phyloP scores from a whole-genome alignment of 2,797 vertebrate genomes.

The Pempheris klunzingeri region DNA sequence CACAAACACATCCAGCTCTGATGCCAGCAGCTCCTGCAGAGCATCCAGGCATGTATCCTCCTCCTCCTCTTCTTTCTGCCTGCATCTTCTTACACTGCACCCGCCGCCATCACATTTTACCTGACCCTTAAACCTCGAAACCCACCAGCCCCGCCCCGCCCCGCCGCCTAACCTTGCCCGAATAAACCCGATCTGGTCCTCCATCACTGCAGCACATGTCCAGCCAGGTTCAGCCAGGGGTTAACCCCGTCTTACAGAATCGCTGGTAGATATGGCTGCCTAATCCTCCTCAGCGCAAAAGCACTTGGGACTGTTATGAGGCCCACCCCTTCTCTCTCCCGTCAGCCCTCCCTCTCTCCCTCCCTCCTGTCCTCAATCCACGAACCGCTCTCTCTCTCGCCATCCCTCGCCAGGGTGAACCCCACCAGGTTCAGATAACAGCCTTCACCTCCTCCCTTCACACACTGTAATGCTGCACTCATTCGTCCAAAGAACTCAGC shows the following conservation, averaged over 20 bases:
- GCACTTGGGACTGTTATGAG: slow-evolving; percentile 84
- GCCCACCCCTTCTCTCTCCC: slow-evolving; percentile 43
- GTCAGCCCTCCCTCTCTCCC: background rate
- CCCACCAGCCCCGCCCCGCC: background rate
- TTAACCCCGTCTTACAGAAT: slow-evolving; percentile 85
- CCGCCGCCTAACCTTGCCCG: background rate
- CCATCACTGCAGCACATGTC: slow-evolving; percentile 72
- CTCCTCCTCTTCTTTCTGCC: background rate
- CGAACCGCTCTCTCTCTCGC: background rate
- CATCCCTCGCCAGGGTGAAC: slow-evolving; percentile 4
- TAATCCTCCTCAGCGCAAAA: slow-evolving; percentile 88
- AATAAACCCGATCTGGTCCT: slow-evolving; percentile 31
- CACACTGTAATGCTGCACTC: slow-evolving; percentile 16
- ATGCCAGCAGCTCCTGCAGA: background rate
- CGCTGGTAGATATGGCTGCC: slow-evolving; percentile 82
- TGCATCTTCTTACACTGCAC: background rate
- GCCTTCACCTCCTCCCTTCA: slow-evolving; percentile 12
- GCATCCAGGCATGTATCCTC: background rate
- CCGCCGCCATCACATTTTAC: slow-evolving; percentile 12
- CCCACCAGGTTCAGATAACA: slow-evolving; percentile 47
- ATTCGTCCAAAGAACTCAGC: background rate
- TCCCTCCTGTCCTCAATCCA: slow-evolving; percentile 1
- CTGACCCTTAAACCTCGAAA: slow-evolving; percentile 37
- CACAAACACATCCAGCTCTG: background rate
- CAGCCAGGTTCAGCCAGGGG: slow-evolving; percentile 83